Conservation (phyloP, 2,797 vertebrate species). For the Valencia hispanica region DNA sequence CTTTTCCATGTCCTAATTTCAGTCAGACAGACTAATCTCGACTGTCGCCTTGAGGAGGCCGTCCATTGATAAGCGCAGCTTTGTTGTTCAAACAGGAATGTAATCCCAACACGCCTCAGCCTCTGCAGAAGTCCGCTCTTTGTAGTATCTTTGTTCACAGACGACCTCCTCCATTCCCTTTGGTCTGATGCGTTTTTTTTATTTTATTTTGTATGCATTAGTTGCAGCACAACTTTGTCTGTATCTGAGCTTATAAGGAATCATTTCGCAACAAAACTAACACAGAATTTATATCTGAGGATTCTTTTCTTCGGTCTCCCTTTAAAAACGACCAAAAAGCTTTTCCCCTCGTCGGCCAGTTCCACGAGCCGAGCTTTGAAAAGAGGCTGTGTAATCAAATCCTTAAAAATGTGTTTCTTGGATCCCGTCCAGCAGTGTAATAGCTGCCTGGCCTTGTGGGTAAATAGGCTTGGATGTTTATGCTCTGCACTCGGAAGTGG, state of each 20-base stretch:
- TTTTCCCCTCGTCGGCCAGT: constrained; percentile 25
- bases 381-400: constrained; percentile 78
- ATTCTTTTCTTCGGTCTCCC: background rate
- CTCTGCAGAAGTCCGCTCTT: constrained; percentile 59
- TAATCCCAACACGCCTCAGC: constrained; percentile 64
- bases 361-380: constrained; percentile 53
- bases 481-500: constrained; percentile 73
- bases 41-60: constrained; percentile 43
- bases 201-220: constrained; percentile 32
- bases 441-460: constrained; percentile 74
- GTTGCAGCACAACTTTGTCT: constrained; percentile 25
- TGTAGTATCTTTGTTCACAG: constrained; percentile 50
- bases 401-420: constrained; percentile 83
- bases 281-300: background rate
- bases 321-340: constrained; percentile 16
- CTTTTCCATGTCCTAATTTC: background rate
- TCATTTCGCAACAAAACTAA: background rate
- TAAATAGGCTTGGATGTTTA: constrained; percentile 74
- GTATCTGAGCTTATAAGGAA: background rate
- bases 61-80: constrained; percentile 62
- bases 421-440: constrained; percentile 73
- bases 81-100: constrained; percentile 68
- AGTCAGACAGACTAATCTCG: constrained; percentile 47
- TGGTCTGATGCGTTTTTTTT: constrained; percentile 41
- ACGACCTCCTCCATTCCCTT: constrained; percentile 37